Percentiles rank a stretch among this genome's conserved stretches.
These are phyloP conservation scores for Diarsia brunnea DNA, from an alignment of 2,888 invertebrate genomes.

Conservation along the genomic window DNA sequence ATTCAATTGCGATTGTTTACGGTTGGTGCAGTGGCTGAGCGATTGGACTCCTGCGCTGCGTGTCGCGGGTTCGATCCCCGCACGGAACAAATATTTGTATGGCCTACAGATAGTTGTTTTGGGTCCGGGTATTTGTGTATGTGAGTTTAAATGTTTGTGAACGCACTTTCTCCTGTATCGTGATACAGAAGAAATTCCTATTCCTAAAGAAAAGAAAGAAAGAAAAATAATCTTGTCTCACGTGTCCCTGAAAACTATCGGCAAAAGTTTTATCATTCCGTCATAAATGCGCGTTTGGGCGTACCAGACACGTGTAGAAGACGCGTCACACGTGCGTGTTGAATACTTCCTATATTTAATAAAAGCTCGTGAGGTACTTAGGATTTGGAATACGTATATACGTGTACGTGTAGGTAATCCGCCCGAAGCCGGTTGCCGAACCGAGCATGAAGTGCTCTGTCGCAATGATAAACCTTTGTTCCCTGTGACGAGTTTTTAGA, in stretches of 20 bases:
- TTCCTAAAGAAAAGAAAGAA: too few relatives aligned
- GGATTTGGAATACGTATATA: constrained; percentile 34
- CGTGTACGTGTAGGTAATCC: constrained; percentile 43
- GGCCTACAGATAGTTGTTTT: too few relatives aligned
- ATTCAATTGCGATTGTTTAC: too few relatives aligned
- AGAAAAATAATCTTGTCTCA: too few relatives aligned
- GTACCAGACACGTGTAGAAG: not conserved
- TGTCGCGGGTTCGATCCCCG: too few relatives aligned
- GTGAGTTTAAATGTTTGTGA: too few relatives aligned
- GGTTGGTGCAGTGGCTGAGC: too few relatives aligned
- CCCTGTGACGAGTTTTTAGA: constrained; percentile 81
- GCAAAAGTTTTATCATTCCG: not conserved
- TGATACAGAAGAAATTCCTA: too few relatives aligned
- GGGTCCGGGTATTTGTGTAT: too few relatives aligned
- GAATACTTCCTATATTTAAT: constrained; percentile 35
- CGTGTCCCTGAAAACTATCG: constrained; percentile 6
- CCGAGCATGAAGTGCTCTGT: constrained; percentile 70
- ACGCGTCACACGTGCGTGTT: not conserved
- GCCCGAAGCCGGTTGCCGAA: constrained; percentile 57
- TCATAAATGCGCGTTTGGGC: constrained; percentile 29
- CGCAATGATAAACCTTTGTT: constrained; percentile 77
- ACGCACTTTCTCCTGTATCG: too few relatives aligned
- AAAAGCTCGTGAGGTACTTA: constrained; percentile 38
- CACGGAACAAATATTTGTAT: too few relatives aligned
- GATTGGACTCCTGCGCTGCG: too few relatives aligned